Conservation (phyloP, 2,113 vertebrate genomes). For the Mugil cephalus region DNA sequence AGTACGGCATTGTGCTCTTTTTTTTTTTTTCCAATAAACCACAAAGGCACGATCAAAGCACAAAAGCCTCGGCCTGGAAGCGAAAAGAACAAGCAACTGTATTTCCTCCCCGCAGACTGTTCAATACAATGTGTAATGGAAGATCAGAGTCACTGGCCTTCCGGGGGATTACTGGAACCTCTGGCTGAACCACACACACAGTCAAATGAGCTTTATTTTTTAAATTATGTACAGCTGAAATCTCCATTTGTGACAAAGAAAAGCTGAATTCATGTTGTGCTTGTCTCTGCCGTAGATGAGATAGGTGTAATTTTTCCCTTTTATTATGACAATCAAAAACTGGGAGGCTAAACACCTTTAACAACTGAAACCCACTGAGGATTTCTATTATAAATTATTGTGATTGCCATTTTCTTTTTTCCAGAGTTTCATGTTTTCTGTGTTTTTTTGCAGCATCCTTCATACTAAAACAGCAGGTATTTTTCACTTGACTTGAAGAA, state of each 20-base stretch:
- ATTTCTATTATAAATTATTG: neutral
- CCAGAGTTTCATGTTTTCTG: neutral
- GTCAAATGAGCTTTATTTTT: conserved; percentile 49
- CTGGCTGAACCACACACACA: conserved; percentile 65
- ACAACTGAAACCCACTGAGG: neutral
- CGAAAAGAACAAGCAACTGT: conserved; percentile 31
- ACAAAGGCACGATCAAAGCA: conserved; percentile 57
- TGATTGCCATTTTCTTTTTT: neutral
- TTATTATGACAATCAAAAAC: neutral
- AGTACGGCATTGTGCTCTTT: conserved; percentile 52
- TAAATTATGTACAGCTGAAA: conserved; percentile 26
- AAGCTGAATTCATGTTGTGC: conserved; percentile 21
- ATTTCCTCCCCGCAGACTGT: conserved; percentile 60
- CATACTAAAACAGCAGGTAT: conserved; percentile 3
- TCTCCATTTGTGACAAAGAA: conserved; percentile 13
- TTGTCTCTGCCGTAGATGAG: neutral
- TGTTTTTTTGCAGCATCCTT: neutral
- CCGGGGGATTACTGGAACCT: conserved; percentile 68
- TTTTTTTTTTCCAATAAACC: conserved; percentile 24
- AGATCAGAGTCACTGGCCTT: conserved; percentile 63
- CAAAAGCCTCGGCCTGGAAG: conserved; percentile 37
- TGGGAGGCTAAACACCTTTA: neutral
- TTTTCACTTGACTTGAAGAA: conserved; percentile 32
- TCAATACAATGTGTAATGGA: conserved; percentile 65
- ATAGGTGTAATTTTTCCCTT: conserved; percentile 10